These are phyloP conservation scores for Monomorium pharaonis DNA, from an alignment of 1,140 invertebrate genomes.

Conservation along the genomic window DNA sequence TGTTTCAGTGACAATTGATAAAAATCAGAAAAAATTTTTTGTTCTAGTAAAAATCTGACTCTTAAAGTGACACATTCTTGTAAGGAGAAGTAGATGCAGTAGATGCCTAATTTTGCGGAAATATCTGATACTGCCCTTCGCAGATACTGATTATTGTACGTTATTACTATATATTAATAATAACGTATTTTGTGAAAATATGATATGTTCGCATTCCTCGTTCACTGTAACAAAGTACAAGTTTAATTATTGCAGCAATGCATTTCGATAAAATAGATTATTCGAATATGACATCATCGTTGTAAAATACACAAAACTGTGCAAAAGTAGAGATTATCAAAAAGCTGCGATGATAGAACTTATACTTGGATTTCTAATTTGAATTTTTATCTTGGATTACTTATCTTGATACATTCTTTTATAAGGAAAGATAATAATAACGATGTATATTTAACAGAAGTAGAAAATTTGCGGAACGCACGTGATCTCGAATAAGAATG, in stretches of 20 bases:
- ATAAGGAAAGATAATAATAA: conserved; percentile 1
- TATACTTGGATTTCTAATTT: conserved; percentile 7
- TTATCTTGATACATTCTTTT: background rate
- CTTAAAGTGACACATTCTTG: background rate
- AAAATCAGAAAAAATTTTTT: background rate
- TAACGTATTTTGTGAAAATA: background rate
- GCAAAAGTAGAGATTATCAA: background rate
- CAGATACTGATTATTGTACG: background rate
- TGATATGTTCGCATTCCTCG: background rate
- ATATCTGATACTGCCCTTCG: background rate
- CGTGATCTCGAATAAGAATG: conserved; percentile 43
- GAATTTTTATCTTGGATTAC: too few relatives aligned
- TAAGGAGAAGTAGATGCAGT: background rate
- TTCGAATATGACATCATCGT: too few relatives aligned
- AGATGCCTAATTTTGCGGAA: background rate
- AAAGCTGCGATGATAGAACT: background rate
- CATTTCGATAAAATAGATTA: background rate
- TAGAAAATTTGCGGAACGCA: conserved; percentile 59
- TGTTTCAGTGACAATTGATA: background rate
- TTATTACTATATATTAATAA: background rate
- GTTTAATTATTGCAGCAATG: background rate
- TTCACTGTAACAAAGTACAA: background rate
- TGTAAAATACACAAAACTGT: background rate
- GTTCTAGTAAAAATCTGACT: background rate
- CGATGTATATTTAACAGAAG: conserved; percentile 56